Base-by-base conservation (phyloP, 1,140 invertebrate genomes). In the Aplysia californica region DNA sequence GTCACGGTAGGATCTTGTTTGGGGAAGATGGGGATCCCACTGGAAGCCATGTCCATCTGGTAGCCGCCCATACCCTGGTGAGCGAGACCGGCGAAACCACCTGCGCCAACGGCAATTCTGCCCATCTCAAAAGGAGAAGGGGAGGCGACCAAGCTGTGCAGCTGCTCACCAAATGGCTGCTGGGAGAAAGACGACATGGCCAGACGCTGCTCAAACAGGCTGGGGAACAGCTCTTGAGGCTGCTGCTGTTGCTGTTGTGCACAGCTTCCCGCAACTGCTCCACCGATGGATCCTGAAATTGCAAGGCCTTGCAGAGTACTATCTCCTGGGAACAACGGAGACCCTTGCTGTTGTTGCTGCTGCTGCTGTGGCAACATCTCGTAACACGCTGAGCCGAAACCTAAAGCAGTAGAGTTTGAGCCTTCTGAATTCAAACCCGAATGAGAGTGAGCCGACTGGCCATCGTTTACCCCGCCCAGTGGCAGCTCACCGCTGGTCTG, bases 111-210 rank as follows among this genome's bases (percentile, higher is more conserved):
- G 44, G n/a, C 44, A n/a, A n/a, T 50, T 15, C 10, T 10, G 44
- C 10, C 10, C 10, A 50, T 50, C n/a, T n/a, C n/a, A n/a, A 50
- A 50, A 50, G 44, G 10, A 50, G 44, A 50, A n/a, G 10, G 10
- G 44, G n/a, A n/a, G 44, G n/a, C 10, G 58, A 29, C 10, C 26
- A 20, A 29, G 18, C 29, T 20, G 20, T 61, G 72, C 0, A 75
- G 61, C 61, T 75, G 72, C n/a, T 75, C 59, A 26, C 72, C 72
- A 18, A 75, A 65, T 15, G 72, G 72, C 39, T 75, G 72, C 21
- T 55, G 59, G 3, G 38, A 38, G 29, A 75, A 75, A 31, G 72
- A 75, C 23, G 72, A 75, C 72, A 75, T 75, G 23, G 72, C 72
- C 41, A 75, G n/a, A 33, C 72, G 64, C 39, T 75, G 72, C 41